Conservation (phyloP, 2,797 vertebrate genomes). For the Micropoecilia bifurca region DNA sequence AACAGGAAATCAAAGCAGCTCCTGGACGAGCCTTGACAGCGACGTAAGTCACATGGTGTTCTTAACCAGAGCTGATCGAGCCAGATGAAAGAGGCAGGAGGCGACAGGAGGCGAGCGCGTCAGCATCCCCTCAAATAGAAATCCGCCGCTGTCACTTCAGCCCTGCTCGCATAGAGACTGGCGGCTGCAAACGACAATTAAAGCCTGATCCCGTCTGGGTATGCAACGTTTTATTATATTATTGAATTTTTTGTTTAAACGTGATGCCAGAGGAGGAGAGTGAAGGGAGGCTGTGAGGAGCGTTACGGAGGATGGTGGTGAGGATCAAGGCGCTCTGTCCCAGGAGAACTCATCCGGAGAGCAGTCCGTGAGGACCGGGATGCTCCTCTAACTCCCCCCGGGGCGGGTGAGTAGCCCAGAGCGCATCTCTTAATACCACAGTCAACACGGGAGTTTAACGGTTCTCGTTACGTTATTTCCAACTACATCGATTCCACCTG, state of each 20-base stretch:
- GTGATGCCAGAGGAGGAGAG: conserved; percentile 59
- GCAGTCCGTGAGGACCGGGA: conserved; percentile 69
- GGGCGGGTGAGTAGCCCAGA: conserved; percentile 71
- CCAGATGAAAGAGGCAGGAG: conserved; percentile 74
- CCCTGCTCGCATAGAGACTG: conserved; percentile 41
- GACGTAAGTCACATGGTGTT: conserved; percentile 74
- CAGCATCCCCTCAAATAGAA: conserved; percentile 76
- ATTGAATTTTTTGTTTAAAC: conserved; percentile 19
- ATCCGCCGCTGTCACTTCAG: conserved; percentile 69
- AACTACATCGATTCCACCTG: conserved; percentile 61
- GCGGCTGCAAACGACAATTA: conserved; percentile 28
- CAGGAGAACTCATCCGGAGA: conserved; percentile 77
- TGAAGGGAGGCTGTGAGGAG: conserved; percentile 58
- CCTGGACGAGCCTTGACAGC: neutral
- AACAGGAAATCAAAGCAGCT: conserved; percentile 2
- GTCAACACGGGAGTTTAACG: neutral
- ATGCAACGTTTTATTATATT: conserved; percentile 17
- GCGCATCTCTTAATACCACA: neutral
- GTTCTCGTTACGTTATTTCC: conserved; percentile 1
- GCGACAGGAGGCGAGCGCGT: conserved; percentile 77
- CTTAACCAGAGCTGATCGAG: conserved; percentile 72
- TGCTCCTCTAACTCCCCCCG: conserved; percentile 73
- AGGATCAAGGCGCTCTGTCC: conserved; percentile 76
- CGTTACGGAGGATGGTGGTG: conserved; percentile 71
- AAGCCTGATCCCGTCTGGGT: conserved; percentile 18